These are phyloP conservation scores for Chanos chanos DNA, from an alignment of 2,797 vertebrate genomes.

Conservation along the genomic window DNA sequence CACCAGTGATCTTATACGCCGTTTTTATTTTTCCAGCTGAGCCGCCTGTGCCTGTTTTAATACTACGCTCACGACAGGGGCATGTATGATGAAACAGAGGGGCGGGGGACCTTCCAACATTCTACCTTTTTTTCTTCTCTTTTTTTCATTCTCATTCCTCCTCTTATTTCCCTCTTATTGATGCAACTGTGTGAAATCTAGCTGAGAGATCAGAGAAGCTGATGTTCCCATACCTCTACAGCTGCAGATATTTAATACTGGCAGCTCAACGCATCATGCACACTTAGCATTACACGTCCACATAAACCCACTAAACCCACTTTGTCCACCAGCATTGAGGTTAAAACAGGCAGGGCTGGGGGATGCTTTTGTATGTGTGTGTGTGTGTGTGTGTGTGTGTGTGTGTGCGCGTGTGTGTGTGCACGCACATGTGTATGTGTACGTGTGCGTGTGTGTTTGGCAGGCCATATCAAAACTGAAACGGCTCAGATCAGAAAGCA, in stretches of 20 bases:
- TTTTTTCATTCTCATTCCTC: constrained; percentile 7
- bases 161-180: constrained; percentile 38
- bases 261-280: constrained; percentile 64
- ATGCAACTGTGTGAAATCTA: constrained; percentile 60
- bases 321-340: constrained; percentile 23
- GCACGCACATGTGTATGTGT: constrained; percentile 19
- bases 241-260: constrained; percentile 68
- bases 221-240: constrained; percentile 45
- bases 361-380: constrained; percentile 29
- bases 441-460: constrained; percentile 13
- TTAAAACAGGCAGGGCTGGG: constrained; percentile 25
- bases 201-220: constrained; percentile 34
- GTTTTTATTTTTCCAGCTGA: too few relatives aligned
- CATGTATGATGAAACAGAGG: too few relatives aligned
- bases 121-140: too few relatives aligned
- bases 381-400: constrained; percentile 10
- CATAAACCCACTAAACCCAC: constrained; percentile 34
- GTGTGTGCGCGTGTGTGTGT: constrained; percentile 29
- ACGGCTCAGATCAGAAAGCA: constrained; percentile 3
- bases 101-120: too few relatives aligned
- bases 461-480: constrained; percentile 26
- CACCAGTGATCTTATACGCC: too few relatives aligned
- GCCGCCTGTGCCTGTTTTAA: too few relatives aligned
- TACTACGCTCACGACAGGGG: too few relatives aligned
- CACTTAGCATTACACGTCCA: constrained; percentile 46